These are phyloP conservation scores for Martes martes DNA, from an alignment of 2,113 vertebrate species.

Conservation along the genomic window DNA sequence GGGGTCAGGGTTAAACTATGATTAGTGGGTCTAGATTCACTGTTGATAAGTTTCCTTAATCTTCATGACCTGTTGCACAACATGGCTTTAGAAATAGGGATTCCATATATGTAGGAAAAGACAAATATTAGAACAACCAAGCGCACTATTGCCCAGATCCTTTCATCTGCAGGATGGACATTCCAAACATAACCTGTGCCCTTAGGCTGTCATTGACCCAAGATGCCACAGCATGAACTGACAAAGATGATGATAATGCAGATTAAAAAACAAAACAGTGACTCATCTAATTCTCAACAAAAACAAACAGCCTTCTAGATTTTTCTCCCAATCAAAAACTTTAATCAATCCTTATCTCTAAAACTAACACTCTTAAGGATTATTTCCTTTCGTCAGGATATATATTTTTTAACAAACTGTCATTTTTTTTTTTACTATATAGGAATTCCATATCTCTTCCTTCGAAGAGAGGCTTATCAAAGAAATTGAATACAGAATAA, in stretches of 20 bases:
- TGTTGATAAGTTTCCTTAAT: constrained; percentile 1
- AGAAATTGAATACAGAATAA: constrained; percentile 96
- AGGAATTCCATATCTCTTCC: constrained; percentile 96
- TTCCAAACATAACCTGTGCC: neutral
- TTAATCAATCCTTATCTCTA: neutral
- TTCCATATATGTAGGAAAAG: neutral
- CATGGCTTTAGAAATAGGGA: neutral
- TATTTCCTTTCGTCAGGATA: neutral
- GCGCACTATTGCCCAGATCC: neutral
- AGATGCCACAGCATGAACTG: neutral
- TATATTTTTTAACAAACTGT: constrained; percentile 26
- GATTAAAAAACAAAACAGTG: neutral
- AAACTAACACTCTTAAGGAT: constrained; percentile 12
- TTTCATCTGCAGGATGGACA: neutral
- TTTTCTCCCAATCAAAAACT: neutral
- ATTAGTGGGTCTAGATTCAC: neutral
- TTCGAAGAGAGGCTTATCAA: constrained; percentile 97
- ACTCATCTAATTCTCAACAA: neutral
- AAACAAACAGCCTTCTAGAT: neutral
- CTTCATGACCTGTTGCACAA: neutral
- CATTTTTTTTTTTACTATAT: constrained; percentile 48
- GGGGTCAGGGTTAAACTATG: neutral
- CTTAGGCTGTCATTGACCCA: neutral
- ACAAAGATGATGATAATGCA: neutral
- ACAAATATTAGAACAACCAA: neutral